A percentile compares a stretch with the other conserved stretches of the same genome.
Conservation (phyloP, 1,140 invertebrate species). For the Zophobas morio region DNA sequence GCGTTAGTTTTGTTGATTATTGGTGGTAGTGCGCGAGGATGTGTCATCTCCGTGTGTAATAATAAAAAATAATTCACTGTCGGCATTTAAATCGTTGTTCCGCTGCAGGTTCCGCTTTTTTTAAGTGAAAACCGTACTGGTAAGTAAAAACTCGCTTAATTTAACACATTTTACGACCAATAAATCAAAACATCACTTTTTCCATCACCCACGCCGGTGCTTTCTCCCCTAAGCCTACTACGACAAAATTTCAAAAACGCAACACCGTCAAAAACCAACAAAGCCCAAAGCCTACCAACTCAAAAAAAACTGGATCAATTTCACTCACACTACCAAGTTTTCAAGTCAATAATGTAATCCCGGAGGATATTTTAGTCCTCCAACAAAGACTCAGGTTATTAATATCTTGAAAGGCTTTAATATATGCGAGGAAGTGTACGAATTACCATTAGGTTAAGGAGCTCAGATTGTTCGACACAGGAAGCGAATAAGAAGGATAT, state of each 20-base stretch:
- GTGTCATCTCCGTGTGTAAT: constrained; percentile 38
- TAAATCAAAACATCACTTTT: background rate
- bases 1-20: constrained; percentile 39
- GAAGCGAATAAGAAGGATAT: constrained; percentile 36
- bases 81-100: constrained; percentile 26
- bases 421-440: constrained; percentile 36
- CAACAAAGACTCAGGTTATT: constrained; percentile 26
- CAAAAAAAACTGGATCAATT: constrained; percentile 12
- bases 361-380: background rate
- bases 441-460: constrained; percentile 40
- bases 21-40: constrained; percentile 37
- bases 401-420: constrained; percentile 27
- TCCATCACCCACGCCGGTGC: constrained; percentile 17
- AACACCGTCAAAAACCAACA: background rate
- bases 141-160: constrained; percentile 12
- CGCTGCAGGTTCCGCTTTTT: background rate
- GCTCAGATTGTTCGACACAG: constrained; percentile 31
- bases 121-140: background rate
- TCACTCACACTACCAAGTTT: background rate
- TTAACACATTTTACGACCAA: background rate
- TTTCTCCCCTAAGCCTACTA: constrained; percentile 13
- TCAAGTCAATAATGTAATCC: background rate
- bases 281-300: background rate
- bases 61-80: constrained; percentile 9
- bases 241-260: background rate